phyloP scores from a whole-genome alignment of 2,888 invertebrate species.

The Labia minor region DNA sequence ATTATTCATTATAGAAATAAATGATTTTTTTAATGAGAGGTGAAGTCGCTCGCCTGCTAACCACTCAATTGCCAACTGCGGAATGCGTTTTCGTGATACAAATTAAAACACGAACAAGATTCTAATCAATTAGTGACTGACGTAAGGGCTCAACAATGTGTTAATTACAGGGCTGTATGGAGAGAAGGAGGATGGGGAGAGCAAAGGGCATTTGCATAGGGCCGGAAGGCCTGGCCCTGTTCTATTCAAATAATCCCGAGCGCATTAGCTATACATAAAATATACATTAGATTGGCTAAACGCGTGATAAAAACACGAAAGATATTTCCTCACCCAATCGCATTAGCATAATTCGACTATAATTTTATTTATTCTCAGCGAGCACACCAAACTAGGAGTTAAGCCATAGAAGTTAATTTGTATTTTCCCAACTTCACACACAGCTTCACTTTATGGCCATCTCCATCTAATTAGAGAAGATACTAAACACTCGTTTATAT shows the following conservation, averaged over 20 bases:
- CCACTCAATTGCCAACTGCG: too few relatives aligned
- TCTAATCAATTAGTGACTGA: neutral
- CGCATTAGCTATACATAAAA: conserved; percentile 7
- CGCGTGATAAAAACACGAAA: conserved; percentile 13
- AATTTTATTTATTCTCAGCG: neutral
- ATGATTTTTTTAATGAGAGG: too few relatives aligned
- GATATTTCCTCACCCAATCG: conserved; percentile 13
- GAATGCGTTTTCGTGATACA: neutral
- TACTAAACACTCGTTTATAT: conserved; percentile 4
- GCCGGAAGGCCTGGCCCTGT: neutral
- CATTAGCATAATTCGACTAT: conserved; percentile 13
- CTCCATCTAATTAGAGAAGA: neutral
- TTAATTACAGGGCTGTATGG: neutral
- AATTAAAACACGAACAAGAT: conserved; percentile 1
- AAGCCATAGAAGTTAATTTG: conserved; percentile 13
- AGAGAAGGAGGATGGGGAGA: neutral
- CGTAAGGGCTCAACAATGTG: neutral
- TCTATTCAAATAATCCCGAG: conserved; percentile 4
- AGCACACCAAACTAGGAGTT: conserved; percentile 7
- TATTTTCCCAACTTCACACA: neutral
- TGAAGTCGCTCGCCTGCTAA: too few relatives aligned
- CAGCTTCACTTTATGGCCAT: neutral
- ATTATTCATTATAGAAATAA: too few relatives aligned
- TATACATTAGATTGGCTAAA: conserved; percentile 13
- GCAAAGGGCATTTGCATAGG: neutral